Conservation (phyloP, 2,888 invertebrate genomes). For the Drosophila helvetica region DNA sequence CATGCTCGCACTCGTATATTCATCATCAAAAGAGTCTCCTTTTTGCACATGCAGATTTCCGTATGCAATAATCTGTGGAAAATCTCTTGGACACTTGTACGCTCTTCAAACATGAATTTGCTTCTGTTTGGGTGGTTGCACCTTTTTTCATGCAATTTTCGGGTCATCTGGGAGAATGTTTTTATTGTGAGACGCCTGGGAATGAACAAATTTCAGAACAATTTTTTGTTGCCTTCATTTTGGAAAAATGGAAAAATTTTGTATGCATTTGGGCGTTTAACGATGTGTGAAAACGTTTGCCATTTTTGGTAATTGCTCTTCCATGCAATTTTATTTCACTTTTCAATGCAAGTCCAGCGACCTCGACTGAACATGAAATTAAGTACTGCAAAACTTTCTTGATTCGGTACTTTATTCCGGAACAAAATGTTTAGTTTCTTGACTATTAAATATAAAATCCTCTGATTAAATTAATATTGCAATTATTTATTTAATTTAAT, state of each 20-base stretch:
- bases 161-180: constrained; percentile 28
- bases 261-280: constrained; percentile 58
- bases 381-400: neutral
- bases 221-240: constrained; percentile 19
- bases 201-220: constrained; percentile 27
- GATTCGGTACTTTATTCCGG: neutral
- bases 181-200: constrained; percentile 22
- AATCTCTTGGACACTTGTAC: constrained; percentile 36
- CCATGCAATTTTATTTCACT: constrained; percentile 44
- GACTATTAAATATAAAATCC: no score
- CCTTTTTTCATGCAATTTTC: constrained; percentile 35
- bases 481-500: no score
- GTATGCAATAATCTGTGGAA: constrained; percentile 34
- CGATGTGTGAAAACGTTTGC: constrained; percentile 66
- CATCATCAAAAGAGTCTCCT: neutral
- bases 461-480: no score
- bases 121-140: constrained; percentile 27
- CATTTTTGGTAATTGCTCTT: constrained; percentile 58
- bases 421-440: neutral
- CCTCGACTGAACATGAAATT: neutral
- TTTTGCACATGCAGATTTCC: constrained; percentile 22
- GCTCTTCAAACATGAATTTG: constrained; percentile 26
- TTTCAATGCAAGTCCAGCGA: neutral
- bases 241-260: constrained; percentile 20
- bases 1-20: constrained; percentile 6